Evolutionary conservation across 2,113 vertebrate species (phyloP), one percentile per base, ranked within the genome.

Genomic region (Calyptommatus sinebrachiatus): DNA sequence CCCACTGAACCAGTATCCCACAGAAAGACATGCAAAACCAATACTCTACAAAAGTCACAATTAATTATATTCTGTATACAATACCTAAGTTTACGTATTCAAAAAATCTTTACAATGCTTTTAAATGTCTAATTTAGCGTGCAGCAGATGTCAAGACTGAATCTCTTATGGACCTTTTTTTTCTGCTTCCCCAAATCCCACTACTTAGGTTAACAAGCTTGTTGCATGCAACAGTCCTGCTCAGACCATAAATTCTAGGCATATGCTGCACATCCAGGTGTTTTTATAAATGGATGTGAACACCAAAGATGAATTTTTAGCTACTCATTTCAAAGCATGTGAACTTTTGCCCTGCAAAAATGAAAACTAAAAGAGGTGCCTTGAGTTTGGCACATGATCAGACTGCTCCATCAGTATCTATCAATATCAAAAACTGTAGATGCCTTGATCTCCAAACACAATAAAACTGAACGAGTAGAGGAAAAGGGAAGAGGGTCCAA

Each of bases 401-500:
- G 72, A 72, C 28, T 72, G 31, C 50, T 60, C 7, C 7, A 22
- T 24, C 26, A 79, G 78, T 12, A 76, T 65, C 77, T 8, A 61
- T 53, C 77, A 67, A 35, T 8, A 71, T 48, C 77, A 74, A 87
- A 69, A 81, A 76, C 73, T 41, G 70, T 62, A 70, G 48, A 8
- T 45, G 9, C 67, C 35, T 62, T 81, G 53, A 53, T 76, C 53
- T 75, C 61, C 45, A 66, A 86, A 78, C 16, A 81, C 35, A 63
- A 35, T 53, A 80, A 89, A 82, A 83, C 12, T 78, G 76, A 73
- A 66, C n/a, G 45, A 78, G 71, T 69, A n/a, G 41, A 60, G 63
- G 70, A 46, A 78, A 72, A 68, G 66, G 65, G 76, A 69, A 0
- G 35, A 87, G 1, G 62, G 28, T 20, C 67, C 67, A 46, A 35